Evolutionary conservation across 2,797 vertebrate genomes (phyloP).

Genomic region (Macrochelys suwanniensis): DNA sequence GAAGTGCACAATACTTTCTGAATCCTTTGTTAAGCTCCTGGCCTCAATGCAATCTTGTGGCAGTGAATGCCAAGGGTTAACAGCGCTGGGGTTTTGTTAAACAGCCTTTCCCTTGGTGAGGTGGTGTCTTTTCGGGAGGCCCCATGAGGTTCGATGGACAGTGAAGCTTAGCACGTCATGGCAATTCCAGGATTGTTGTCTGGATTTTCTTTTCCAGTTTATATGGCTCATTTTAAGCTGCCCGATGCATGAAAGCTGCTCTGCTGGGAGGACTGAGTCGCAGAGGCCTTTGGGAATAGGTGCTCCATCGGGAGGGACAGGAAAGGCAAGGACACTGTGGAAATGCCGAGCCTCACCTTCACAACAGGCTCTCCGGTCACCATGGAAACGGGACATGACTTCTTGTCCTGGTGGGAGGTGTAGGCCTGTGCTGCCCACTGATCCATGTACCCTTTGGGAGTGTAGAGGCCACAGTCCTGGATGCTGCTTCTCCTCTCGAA

Average conservation of each 20-base stretch:
- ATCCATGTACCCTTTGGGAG: constrained; percentile 88
- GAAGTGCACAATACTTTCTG: neutral
- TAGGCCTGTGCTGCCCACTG: constrained; percentile 91
- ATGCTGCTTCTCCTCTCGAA: constrained; percentile 88
- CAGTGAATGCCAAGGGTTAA: neutral
- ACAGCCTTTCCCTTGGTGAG: neutral
- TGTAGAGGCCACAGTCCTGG: constrained; percentile 90
- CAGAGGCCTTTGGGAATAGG: neutral
- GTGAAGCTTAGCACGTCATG: neutral
- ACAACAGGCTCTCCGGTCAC: constrained; percentile 90
- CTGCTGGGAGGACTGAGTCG: neutral
- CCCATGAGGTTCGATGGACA: neutral
- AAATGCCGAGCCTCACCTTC: constrained; percentile 72
- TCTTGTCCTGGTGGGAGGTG: constrained; percentile 87
- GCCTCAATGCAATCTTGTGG: neutral
- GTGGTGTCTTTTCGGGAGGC: neutral
- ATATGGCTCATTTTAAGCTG: neutral
- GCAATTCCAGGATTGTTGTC: neutral
- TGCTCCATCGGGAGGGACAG: neutral
- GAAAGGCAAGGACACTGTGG: neutral
- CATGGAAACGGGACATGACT: constrained; percentile 86
- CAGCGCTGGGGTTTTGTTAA: neutral
- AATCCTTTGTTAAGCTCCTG: neutral
- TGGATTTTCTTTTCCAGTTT: neutral
- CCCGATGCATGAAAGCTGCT: neutral